Percentiles rank a stretch among this genome's conserved stretches.
Evolutionary conservation across 2,888 invertebrate genomes (phyloP).

Genomic region (Ormyrus rosae): DNA sequence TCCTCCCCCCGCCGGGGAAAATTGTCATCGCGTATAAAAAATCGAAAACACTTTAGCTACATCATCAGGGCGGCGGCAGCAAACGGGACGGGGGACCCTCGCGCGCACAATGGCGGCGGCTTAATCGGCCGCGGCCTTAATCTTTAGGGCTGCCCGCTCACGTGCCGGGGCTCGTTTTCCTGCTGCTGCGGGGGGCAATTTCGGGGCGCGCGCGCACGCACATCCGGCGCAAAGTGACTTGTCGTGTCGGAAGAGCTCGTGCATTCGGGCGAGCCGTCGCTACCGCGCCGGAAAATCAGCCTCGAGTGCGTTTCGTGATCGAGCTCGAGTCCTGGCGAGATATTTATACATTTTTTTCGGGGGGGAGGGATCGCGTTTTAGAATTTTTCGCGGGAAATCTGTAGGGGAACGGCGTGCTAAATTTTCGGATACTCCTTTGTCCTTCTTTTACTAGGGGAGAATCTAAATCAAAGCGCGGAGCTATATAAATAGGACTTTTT

Average conservation of each 20-base stretch:
- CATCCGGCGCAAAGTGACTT: constrained; percentile 61
- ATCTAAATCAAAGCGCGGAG: no score
- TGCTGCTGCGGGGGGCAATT: constrained; percentile 23
- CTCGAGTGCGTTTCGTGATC: no score
- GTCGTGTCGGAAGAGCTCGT: constrained; percentile 60
- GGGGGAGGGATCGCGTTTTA: no score
- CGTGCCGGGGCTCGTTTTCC: constrained; percentile 15
- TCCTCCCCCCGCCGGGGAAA: neutral
- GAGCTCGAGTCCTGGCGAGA: no score
- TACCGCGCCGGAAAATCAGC: no score
- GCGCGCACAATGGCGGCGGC: neutral
- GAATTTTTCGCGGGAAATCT: no score
- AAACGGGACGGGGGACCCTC: neutral
- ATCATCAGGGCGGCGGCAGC: neutral
- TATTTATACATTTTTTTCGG: no score
- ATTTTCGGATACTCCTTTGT: no score
- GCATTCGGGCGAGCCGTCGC: neutral
- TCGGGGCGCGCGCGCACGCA: constrained; percentile 33
- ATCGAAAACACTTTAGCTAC: constrained; percentile 27
- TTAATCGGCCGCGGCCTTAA: constrained; percentile 27
- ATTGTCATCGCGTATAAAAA: neutral
- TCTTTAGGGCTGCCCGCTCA: constrained; percentile 10
- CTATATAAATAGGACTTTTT: no score
- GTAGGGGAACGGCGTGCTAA: no score
- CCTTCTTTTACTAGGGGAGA: no score